These are phyloP conservation scores for Zeus faber DNA, from an alignment of 2,113 vertebrate species.

Conservation along the genomic window DNA sequence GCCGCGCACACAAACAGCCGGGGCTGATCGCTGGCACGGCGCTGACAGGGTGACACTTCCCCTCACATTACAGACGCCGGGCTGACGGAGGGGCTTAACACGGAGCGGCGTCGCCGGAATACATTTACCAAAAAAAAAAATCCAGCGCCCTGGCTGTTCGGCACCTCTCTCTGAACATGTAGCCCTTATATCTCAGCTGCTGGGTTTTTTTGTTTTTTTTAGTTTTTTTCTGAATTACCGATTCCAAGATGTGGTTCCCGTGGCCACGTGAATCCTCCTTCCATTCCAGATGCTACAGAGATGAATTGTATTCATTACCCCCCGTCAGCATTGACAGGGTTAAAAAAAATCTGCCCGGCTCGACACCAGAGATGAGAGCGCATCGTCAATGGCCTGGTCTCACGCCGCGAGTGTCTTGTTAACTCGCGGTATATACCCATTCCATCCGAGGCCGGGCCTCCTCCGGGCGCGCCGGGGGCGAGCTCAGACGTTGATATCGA, in stretches of 20 bases:
- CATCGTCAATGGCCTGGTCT: no score
- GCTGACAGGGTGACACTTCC: conserved; percentile 75
- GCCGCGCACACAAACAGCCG: conserved; percentile 63
- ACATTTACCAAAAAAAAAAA: conserved; percentile 65
- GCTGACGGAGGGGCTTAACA: conserved; percentile 71
- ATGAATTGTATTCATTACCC: neutral
- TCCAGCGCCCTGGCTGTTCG: conserved; percentile 56
- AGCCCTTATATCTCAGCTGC: neutral
- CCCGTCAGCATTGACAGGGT: neutral
- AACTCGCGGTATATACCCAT: no score
- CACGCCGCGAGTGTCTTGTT: no score
- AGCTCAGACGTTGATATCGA: no score
- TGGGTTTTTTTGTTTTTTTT: conserved; percentile 37
- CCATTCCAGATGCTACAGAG: neutral
- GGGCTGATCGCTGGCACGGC: conserved; percentile 63
- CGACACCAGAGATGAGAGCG: no score
- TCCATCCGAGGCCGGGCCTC: no score
- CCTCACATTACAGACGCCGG: conserved; percentile 64
- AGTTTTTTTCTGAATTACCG: conserved; percentile 48
- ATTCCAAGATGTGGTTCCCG: conserved; percentile 49
- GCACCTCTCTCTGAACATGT: conserved; percentile 56
- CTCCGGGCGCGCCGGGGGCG: no score
- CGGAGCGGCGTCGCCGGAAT: conserved; percentile 60
- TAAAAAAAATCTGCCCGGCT: no score
- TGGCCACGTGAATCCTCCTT: conserved; percentile 23